Percentiles rank a stretch among this genome's conserved stretches.
These are phyloP conservation scores for Bos javanicus DNA, from an alignment of 2,113 vertebrate genomes.

Conservation along the genomic window DNA sequence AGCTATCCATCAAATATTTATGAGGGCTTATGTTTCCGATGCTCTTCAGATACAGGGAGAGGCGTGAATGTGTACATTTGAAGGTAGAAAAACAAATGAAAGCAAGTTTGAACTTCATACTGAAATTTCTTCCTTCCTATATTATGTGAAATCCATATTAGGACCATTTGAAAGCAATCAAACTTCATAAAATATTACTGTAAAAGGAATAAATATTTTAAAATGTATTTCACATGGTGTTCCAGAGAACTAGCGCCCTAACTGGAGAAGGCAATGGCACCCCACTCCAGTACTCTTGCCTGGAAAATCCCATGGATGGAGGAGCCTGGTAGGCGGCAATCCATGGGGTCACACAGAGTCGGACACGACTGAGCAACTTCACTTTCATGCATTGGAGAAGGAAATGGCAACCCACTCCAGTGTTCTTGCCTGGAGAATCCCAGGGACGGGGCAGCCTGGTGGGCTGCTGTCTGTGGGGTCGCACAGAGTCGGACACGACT, in stretches of 20 bases:
- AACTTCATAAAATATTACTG: background rate
- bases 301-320: too few species aligned
- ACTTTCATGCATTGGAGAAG: too few species aligned
- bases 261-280: too few species aligned
- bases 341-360: too few species aligned
- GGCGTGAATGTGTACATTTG: fast-evolving
- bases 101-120: background rate
- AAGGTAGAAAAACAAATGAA: background rate
- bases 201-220: background rate
- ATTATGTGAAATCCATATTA: background rate
- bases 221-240: background rate
- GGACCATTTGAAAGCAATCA: background rate
- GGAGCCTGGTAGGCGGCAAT: too few species aligned
- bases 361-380: too few species aligned
- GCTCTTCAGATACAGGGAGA: background rate
- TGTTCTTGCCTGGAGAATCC: too few species aligned
- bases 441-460: too few species aligned
- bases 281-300: too few species aligned
- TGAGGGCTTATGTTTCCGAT: background rate
- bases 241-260: background rate
- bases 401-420: too few species aligned
- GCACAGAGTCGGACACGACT: too few species aligned
- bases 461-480: too few species aligned
- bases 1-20: background rate
- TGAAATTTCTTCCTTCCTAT: background rate